These are phyloP conservation scores for Puffinus mauretanicus DNA, from an alignment of 2,113 vertebrate genomes.

Conservation along the genomic window DNA sequence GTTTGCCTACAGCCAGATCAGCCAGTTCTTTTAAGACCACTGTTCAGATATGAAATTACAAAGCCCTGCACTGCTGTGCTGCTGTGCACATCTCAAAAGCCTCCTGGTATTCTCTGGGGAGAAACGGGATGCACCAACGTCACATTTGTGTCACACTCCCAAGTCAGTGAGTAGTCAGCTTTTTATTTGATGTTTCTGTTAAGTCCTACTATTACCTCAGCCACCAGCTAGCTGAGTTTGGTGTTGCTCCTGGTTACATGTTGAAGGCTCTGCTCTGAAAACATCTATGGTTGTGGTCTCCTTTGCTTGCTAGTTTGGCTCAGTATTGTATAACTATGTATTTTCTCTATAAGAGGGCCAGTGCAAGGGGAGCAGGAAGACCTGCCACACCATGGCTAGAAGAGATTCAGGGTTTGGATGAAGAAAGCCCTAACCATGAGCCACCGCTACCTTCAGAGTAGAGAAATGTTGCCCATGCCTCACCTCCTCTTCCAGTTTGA, in stretches of 20 bases:
- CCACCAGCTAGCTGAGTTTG: not conserved
- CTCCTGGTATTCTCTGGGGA: not conserved
- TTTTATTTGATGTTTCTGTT: not conserved
- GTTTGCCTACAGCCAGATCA: not conserved
- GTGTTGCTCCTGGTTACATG: not conserved
- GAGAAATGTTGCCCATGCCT: not conserved
- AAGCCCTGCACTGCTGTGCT: not conserved
- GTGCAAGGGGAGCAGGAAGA: not conserved
- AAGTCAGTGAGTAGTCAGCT: not conserved
- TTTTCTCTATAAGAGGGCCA: not conserved
- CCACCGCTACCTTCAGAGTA: not conserved
- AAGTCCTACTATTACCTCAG: not conserved
- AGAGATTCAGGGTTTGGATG: not conserved
- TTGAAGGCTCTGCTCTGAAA: not conserved
- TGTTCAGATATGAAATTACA: not conserved
- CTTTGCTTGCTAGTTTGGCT: not conserved
- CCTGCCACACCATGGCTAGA: not conserved
- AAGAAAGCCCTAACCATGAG: not conserved
- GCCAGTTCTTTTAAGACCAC: not conserved
- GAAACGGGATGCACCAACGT: not conserved
- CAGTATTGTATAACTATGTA: not conserved
- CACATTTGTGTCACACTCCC: not conserved
- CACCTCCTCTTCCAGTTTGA: slow-evolving; percentile 86
- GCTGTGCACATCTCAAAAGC: not conserved
- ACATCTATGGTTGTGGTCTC: not conserved